Conservation (phyloP, 2,888 invertebrate genomes). For the Corbicula japonica region DNA sequence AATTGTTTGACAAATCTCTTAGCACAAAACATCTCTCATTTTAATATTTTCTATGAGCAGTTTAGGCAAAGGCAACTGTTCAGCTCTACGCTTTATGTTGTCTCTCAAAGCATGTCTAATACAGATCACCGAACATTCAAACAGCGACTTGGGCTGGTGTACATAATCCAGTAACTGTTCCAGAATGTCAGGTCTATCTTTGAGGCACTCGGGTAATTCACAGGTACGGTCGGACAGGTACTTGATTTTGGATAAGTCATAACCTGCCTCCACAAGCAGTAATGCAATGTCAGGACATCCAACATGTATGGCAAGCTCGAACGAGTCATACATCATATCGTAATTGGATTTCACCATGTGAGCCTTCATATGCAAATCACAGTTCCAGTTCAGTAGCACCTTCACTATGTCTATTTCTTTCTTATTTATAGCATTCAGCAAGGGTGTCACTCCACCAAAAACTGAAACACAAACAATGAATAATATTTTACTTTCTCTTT, state of each 20-base stretch:
- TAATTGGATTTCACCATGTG: conserved; percentile 58
- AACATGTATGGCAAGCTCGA: conserved; percentile 75
- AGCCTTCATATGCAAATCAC: conserved; percentile 67
- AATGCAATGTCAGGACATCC: conserved; percentile 72
- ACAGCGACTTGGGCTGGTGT: conserved; percentile 60
- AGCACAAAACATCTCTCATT: conserved; percentile 58
- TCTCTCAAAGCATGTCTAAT: conserved; percentile 66
- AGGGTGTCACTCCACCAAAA: conserved; percentile 74
- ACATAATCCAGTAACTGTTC: conserved; percentile 59
- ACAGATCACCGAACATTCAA: conserved; percentile 50
- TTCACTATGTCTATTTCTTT: conserved; percentile 69
- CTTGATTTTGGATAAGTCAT: conserved; percentile 62
- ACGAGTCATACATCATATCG: conserved; percentile 74
- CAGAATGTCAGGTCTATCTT: conserved; percentile 65
- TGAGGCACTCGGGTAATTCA: conserved; percentile 59
- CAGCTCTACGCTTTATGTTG: conserved; percentile 55
- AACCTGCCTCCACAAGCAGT: conserved; percentile 72
- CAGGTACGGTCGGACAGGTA: conserved; percentile 53
- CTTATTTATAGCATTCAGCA: conserved; percentile 74
- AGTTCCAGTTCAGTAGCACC: conserved; percentile 69
- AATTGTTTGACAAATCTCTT: background rate
- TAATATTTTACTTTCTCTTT: background rate
- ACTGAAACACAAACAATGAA: conserved; percentile 65
- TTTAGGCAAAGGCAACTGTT: conserved; percentile 73
- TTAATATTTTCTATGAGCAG: conserved; percentile 67